A percentile compares a stretch with the other conserved stretches of the same genome.
These are phyloP conservation scores for Cyphomyrus discorhynchus DNA, from an alignment of 2,113 vertebrate genomes.

Conservation along the genomic window DNA sequence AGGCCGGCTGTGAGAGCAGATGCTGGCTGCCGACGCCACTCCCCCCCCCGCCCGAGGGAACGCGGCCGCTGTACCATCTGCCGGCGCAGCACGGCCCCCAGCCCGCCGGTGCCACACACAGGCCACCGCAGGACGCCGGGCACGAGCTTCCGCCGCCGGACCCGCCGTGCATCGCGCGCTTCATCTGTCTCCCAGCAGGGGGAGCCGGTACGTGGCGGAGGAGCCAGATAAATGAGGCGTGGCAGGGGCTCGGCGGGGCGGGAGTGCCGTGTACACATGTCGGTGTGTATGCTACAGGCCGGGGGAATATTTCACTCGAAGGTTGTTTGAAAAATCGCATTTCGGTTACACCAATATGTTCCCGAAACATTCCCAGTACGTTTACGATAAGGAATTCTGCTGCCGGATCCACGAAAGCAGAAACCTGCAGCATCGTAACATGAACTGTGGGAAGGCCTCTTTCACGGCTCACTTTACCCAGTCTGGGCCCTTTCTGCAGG, in stretches of 20 bases:
- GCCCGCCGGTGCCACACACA: conserved; percentile 41
- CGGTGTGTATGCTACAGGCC: neutral
- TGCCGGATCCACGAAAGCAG: neutral
- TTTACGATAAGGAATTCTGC: neutral
- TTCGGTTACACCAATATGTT: neutral
- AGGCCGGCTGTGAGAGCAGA: conserved; percentile 49
- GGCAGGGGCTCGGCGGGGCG: neutral
- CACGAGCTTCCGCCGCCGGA: conserved; percentile 48
- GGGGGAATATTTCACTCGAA: neutral
- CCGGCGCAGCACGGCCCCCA: conserved; percentile 55
- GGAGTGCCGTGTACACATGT: neutral
- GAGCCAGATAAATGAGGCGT: conserved; percentile 19
- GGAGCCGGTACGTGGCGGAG: conserved; percentile 48
- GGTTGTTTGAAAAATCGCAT: neutral
- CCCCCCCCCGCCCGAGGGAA: conserved; percentile 36
- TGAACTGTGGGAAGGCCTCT: neutral
- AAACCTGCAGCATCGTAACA: neutral
- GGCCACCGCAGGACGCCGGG: conserved; percentile 51
- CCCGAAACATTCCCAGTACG: neutral
- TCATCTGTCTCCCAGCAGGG: conserved; percentile 68
- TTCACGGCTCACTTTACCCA: neutral
- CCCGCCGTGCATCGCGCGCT: conserved; percentile 52
- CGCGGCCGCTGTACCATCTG: conserved; percentile 60
- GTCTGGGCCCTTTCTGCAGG: neutral
- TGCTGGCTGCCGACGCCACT: conserved; percentile 52